These are phyloP conservation scores for Eulemur macaco DNA, from an alignment of 2,113 vertebrate genomes.

Conservation along the genomic window DNA sequence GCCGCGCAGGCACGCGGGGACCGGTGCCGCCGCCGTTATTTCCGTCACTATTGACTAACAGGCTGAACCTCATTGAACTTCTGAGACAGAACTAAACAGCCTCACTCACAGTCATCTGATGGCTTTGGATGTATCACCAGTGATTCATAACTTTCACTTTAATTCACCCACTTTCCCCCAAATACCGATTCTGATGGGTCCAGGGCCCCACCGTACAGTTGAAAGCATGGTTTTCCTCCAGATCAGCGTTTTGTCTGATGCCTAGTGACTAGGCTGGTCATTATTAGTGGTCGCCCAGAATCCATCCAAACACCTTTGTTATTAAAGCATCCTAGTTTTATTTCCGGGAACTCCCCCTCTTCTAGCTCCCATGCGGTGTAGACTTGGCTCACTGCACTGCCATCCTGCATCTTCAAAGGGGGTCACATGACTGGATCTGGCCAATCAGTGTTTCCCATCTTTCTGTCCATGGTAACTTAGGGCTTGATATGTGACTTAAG, in stretches of 20 bases:
- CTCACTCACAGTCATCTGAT: background rate
- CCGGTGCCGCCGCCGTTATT: background rate
- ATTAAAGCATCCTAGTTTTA: background rate
- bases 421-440: background rate
- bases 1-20: background rate
- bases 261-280: background rate
- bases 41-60: background rate
- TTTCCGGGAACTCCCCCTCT: too few species aligned
- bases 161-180: background rate
- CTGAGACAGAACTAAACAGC: background rate
- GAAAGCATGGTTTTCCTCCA: background rate
- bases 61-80: background rate
- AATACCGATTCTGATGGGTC: background rate
- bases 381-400: background rate
- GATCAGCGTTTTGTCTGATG: background rate
- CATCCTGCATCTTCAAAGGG: background rate
- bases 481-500: background rate
- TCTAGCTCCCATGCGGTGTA: background rate
- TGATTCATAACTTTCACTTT: background rate
- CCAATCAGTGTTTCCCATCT: background rate
- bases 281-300: background rate
- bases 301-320: background rate
- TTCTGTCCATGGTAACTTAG: background rate
- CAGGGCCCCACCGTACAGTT: accelerated
- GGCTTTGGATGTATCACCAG: background rate